Evolutionary conservation across 2,888 invertebrate species (phyloP).

Genomic region (Laothoe populi): DNA sequence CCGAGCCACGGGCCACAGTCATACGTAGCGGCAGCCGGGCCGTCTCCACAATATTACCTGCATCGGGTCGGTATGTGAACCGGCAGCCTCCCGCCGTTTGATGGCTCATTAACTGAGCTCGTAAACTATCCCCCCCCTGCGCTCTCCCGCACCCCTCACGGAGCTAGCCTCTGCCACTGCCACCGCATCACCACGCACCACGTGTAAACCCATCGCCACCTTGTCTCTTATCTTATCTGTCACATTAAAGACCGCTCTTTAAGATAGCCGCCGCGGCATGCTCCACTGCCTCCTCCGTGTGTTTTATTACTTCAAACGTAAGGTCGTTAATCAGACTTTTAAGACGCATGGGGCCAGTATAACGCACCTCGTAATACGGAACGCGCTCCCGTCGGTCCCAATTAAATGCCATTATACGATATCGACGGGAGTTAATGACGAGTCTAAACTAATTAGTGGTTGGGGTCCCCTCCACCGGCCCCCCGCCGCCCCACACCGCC

Average conservation of each 20-base stretch:
- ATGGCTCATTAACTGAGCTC: slow-evolving; percentile 31
- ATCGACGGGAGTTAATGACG: slow-evolving; percentile 58
- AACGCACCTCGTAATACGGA: slow-evolving; percentile 51
- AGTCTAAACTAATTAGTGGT: slow-evolving; percentile 62
- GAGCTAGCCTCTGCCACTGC: slow-evolving; percentile 6
- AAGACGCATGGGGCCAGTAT: neutral
- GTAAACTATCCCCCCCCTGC: slow-evolving; percentile 7
- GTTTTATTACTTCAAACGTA: neutral
- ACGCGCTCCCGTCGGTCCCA: slow-evolving; percentile 42
- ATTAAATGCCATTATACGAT: slow-evolving; percentile 52
- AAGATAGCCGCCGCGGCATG: slow-evolving; percentile 24
- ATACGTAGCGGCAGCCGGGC: too few species aligned
- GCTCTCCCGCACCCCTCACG: slow-evolving; percentile 31
- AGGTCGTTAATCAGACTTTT: neutral
- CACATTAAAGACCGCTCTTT: slow-evolving; percentile 58
- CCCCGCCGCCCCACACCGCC: neutral
- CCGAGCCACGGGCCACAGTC: too few species aligned
- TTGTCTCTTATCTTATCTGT: slow-evolving; percentile 59
- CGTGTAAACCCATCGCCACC: slow-evolving; percentile 41
- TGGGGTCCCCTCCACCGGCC: neutral
- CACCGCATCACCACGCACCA: slow-evolving; percentile 33
- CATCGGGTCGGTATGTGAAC: neutral
- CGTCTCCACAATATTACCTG: neutral
- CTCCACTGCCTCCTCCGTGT: neutral
- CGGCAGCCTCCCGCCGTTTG: slow-evolving; percentile 30